Evolutionary conservation across 1,140 invertebrate species (phyloP), one percentile per base, ranked within the genome.

Genomic region (Nasonia giraulti): DNA sequence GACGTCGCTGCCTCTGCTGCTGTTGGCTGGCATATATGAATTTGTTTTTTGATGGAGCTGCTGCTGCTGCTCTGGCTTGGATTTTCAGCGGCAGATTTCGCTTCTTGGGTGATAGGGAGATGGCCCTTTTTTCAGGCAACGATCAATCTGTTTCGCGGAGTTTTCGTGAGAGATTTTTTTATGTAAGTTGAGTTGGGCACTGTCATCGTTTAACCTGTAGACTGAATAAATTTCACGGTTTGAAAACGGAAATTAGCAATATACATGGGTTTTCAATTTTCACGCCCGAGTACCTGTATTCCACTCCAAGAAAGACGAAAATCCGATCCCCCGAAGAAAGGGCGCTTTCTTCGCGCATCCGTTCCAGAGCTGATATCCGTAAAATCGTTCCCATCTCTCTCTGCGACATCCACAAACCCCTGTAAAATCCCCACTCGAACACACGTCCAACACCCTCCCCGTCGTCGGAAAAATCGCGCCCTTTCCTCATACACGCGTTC

Each of bases 361-460:
- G 66, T 12, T 69, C n/a, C 37, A 33, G 27, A 27, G 33, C 68
- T 37, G 62, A 80, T 80, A 69, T 62, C 20, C 17, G 78, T 33
- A 80, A 80, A 80, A 80, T 80, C 37, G 20, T 17, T 62, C 55
- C 20, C 55, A 62, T 62, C 55, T 62, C 66, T 62, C 66, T 68
- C 55, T 10, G 31, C 66, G 66, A 71, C 55, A n/a, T 8, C 55
- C 47, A n/a, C 2, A 20, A 79, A 31, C 31, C 79, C 62, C 12
- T 80, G 62, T 20, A 71, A 33, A 44, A 47, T 71, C 79, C 31
- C 37, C 10, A 23, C 8, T 37, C 23, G 66, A 62, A 62, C 55
- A 62, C 55, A 62, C 55, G 55, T 62, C 55, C 20, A n/a, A 62
- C 20, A 33, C 8, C n/a, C 8, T 73, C 44, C 10, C 31, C 23